Conservation (phyloP, 2,888 invertebrate species). For the Marasmarcha lunaedactyla region DNA sequence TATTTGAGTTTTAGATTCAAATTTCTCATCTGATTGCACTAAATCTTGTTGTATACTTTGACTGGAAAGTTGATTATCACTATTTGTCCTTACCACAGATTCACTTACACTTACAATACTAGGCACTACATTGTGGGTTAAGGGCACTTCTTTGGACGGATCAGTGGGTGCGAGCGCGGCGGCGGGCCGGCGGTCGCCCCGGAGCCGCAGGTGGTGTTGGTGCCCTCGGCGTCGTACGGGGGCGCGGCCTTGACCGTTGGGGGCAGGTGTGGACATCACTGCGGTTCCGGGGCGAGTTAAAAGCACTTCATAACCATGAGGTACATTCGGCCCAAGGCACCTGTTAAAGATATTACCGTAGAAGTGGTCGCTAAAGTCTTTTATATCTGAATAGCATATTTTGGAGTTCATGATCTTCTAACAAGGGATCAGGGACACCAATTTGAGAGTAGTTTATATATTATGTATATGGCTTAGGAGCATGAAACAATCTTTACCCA, state of each 20-base stretch:
- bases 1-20: conserved; percentile 43
- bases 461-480: too few species aligned
- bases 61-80: conserved; percentile 70
- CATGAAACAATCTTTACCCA: too few species aligned
- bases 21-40: conserved; percentile 48
- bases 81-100: conserved; percentile 65
- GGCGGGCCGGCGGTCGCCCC: conserved; percentile 69
- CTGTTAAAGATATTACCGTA: too few species aligned
- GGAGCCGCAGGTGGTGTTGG: conserved; percentile 80
- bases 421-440: too few species aligned
- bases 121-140: conserved; percentile 65
- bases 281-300: conserved; percentile 48
- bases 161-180: conserved; percentile 37
- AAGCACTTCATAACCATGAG: conserved; percentile 51
- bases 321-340: conserved; percentile 68
- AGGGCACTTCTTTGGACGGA: conserved; percentile 64
- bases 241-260: conserved; percentile 71
- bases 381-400: too few species aligned
- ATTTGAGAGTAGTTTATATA: too few species aligned
- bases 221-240: conserved; percentile 77
- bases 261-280: conserved; percentile 71
- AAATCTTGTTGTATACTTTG: conserved; percentile 43
- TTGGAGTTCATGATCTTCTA: too few species aligned
- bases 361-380: too few species aligned
- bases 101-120: conserved; percentile 69